Evolutionary conservation across 1,140 invertebrate species (phyloP).

Genomic region (Drosophila pruinosa): DNA sequence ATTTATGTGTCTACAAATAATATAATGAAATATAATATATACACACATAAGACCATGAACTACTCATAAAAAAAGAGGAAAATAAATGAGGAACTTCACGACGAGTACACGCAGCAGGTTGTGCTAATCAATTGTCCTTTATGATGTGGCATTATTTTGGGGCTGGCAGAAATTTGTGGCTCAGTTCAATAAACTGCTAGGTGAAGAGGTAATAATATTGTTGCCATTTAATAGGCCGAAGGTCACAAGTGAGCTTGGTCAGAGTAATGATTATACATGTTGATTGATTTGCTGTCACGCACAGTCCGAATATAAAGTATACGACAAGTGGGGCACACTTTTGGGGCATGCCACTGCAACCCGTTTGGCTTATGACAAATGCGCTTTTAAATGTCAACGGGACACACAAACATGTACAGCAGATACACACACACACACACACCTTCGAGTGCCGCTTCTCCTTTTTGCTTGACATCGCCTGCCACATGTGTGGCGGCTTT

Average conservation of each 20-base stretch:
- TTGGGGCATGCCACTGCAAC: not conserved
- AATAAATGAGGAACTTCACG: not conserved
- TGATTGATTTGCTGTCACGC: slow-evolving; percentile 37
- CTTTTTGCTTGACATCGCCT: slow-evolving; percentile 67
- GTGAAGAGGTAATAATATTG: slow-evolving; percentile 1
- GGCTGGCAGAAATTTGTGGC: not conserved
- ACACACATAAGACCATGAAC: not conserved
- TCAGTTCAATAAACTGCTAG: slow-evolving; percentile 16
- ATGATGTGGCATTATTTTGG: slow-evolving; percentile 50
- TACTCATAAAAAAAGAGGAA: slow-evolving; percentile 31
- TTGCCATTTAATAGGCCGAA: not conserved
- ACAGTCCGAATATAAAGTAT: slow-evolving; percentile 17
- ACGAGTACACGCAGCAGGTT: slow-evolving; percentile 35
- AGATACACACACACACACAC: slow-evolving; percentile 34
- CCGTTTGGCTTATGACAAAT: slow-evolving; percentile 7
- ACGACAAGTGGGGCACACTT: slow-evolving; percentile 3
- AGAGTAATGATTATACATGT: slow-evolving; percentile 9
- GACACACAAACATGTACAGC: no score
- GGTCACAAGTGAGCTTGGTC: slow-evolving; percentile 5
- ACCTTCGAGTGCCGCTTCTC: slow-evolving; percentile 75
- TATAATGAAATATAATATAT: slow-evolving; percentile 2
- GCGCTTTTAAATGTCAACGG: slow-evolving; percentile 66
- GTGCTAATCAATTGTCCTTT: slow-evolving; percentile 51
- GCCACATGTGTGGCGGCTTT: slow-evolving; percentile 78
- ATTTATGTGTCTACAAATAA: slow-evolving; percentile 34